Evolutionary conservation across 1,140 invertebrate genomes (phyloP).

Genomic region (Whitmania pigra): DNA sequence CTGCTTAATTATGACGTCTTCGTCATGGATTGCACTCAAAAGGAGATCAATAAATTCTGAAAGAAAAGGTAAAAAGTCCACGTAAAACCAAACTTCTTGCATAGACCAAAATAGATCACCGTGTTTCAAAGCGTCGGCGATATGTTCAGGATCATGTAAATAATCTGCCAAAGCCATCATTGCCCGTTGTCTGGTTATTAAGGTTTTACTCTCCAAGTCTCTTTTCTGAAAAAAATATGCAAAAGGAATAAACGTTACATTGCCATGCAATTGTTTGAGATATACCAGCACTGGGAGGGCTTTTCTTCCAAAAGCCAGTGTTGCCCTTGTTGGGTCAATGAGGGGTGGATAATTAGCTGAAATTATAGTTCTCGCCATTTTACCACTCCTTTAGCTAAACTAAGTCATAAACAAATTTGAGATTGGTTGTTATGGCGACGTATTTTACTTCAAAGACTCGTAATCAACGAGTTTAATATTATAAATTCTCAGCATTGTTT

Average conservation of each 20-base stretch:
- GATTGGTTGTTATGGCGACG: too few species aligned
- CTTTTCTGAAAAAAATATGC: constrained; percentile 31
- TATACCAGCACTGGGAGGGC: constrained; percentile 21
- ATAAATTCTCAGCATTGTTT: too few species aligned
- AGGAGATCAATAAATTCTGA: constrained; percentile 38
- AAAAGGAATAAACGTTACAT: neutral
- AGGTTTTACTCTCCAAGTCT: constrained; percentile 36
- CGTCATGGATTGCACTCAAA: constrained; percentile 35
- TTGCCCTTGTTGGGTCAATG: constrained; percentile 20
- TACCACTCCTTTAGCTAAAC: neutral
- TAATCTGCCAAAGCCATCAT: constrained; percentile 42
- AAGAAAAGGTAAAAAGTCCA: constrained; percentile 12
- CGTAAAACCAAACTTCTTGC: neutral
- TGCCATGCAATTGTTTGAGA: neutral
- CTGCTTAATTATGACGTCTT: constrained; percentile 38
- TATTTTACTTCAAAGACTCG: too few species aligned
- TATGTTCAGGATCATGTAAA: constrained; percentile 43
- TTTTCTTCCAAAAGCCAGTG: constrained; percentile 21
- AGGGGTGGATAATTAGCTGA: constrained; percentile 23
- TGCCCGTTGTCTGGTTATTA: constrained; percentile 38
- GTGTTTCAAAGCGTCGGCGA: constrained; percentile 38
- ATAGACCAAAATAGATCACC: constrained; percentile 28
- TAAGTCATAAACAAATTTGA: too few species aligned
- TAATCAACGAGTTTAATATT: too few species aligned
- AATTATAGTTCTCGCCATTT: constrained; percentile 20